Evolutionary conservation across 92 coral and sea anemone genomes (phyloP), one percentile per base, ranked within the genome.

Genomic region (Epizoanthus fatuus): DNA sequence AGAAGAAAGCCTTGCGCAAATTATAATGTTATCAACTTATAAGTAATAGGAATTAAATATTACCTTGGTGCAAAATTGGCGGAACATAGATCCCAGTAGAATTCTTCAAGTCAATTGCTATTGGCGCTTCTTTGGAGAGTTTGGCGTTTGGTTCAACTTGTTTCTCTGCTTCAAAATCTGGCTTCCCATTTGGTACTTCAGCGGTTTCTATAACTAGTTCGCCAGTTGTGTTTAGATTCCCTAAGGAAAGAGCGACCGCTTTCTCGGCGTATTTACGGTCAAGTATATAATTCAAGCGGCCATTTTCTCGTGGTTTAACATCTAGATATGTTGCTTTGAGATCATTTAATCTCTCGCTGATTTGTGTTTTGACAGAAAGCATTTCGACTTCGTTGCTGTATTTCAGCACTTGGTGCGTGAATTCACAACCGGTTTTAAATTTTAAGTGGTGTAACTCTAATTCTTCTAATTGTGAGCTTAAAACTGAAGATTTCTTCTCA

Each of bases 371-470:
- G 1, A 90, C 86, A 76, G 86, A 88, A 32, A 92, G 74, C 65
- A 97, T 68, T 59, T 97, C 99, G 0, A 95, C 98, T 45, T 93
- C 98, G 72, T 96, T 97, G 14, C 92, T 93, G 78, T 93, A 95
- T 75, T 90, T 95, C 68, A 97, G 75, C 74, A 96, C 92, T 83
- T 97, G 99, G 55, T 88, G 87, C 1, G 98, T 84, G 69, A 95
- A 97, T 15, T 86, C 95, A 69, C 93, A 87, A 56, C 95, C 99
- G 7, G 94, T 86, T 68, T 83, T 91, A 38, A 97, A 92, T 55
- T 74, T 88, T 29, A 85, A 81, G 51, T 84, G 86, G 35, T 90
- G 86, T n/a, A 87, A 88, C 52, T 95, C 91, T 11, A 97, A 73
- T 54, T 88, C 90, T 40, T 88, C 78, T 2, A 63, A 59, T 69